These are phyloP conservation scores for Harpalus rubripes DNA, from an alignment of 2,888 invertebrate species.

Conservation along the genomic window DNA sequence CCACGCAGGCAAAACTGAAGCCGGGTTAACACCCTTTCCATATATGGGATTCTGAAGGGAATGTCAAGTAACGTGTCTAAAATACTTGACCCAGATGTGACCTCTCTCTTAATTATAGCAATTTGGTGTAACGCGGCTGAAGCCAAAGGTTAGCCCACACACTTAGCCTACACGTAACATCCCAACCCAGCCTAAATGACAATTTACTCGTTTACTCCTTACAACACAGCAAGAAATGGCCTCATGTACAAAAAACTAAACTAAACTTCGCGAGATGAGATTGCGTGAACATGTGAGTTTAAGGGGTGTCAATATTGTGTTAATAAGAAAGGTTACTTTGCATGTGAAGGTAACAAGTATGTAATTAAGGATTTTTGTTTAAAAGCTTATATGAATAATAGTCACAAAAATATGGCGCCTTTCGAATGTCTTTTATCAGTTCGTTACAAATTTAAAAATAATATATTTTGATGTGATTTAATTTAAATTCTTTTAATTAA, in stretches of 20 bases:
- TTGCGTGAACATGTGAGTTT: background rate
- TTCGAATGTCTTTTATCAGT: too few species aligned
- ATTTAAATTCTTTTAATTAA: too few species aligned
- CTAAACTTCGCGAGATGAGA: background rate
- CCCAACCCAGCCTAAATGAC: conserved; percentile 10
- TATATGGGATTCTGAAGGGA: background rate
- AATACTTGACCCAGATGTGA: conserved; percentile 23
- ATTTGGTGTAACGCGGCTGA: background rate
- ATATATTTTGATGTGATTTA: too few species aligned
- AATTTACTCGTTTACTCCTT: conserved; percentile 7
- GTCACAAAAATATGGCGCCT: too few species aligned
- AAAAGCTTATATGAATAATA: too few species aligned
- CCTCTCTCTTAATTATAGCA: conserved; percentile 30
- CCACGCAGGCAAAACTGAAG: background rate
- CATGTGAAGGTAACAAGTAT: too few species aligned
- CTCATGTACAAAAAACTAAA: background rate
- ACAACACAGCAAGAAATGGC: background rate
- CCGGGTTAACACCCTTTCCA: background rate
- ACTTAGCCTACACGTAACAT: background rate
- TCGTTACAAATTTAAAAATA: too few species aligned
- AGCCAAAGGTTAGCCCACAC: background rate
- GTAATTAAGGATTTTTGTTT: too few species aligned
- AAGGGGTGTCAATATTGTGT: too few species aligned
- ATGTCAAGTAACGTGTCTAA: conserved; percentile 29
- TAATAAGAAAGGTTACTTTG: too few species aligned